Evolutionary conservation across 2,113 vertebrate genomes (phyloP).

Genomic region (Oenanthe melanoleuca): DNA sequence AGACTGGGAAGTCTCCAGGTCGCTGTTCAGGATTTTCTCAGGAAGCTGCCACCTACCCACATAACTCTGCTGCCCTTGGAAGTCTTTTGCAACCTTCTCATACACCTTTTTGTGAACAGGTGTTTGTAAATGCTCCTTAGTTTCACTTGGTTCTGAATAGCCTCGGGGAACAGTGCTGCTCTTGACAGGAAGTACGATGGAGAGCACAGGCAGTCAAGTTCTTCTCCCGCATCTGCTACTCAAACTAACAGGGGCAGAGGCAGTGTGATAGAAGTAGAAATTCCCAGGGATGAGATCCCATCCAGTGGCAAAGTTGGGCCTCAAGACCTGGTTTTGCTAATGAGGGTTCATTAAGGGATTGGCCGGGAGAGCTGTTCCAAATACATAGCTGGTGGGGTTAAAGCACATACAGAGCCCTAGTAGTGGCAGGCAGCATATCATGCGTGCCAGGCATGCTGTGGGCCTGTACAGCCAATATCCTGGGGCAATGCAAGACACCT

Average conservation of each 20-base stretch:
- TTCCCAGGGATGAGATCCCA: neutral
- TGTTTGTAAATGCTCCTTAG: neutral
- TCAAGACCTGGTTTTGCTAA: neutral
- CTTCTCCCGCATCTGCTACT: neutral
- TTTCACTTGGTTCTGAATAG: neutral
- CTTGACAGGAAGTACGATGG: neutral
- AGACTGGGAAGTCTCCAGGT: neutral
- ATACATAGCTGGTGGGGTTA: too few species aligned
- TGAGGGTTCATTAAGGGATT: accelerated
- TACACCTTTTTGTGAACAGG: neutral
- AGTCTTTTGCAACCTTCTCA: neutral
- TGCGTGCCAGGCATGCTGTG: neutral
- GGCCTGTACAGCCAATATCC: neutral
- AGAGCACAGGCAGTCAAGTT: neutral
- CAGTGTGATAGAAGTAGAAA: neutral
- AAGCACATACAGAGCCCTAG: neutral
- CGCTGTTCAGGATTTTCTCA: neutral
- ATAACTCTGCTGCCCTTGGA: neutral
- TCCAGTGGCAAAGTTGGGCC: neutral
- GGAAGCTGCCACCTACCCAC: neutral
- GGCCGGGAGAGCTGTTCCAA: neutral
- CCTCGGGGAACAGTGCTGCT: neutral
- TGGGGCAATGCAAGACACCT: too few species aligned
- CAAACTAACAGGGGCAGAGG: neutral
- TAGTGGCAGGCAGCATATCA: neutral